phyloP scores from a whole-genome alignment of 2,113 vertebrate species.

The Anhinga rufa region DNA sequence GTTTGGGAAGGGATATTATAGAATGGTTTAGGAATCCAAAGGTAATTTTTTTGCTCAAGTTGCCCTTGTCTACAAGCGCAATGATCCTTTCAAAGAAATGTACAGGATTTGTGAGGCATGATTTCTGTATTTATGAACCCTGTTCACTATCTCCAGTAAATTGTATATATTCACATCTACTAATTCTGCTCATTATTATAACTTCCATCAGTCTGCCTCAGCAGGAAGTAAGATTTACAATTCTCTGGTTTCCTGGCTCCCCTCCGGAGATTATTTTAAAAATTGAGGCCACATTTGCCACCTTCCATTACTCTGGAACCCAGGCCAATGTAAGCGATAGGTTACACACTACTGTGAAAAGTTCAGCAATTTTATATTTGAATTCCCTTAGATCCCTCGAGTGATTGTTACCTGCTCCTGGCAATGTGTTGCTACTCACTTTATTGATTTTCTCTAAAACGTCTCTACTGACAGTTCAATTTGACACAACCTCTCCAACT shows the following conservation, averaged over 20 bases:
- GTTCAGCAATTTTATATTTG: conserved; percentile 44
- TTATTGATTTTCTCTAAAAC: conserved; percentile 18
- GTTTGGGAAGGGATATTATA: conserved; percentile 45
- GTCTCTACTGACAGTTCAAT: not conserved
- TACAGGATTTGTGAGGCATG: not conserved
- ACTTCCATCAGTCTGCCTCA: conserved; percentile 53
- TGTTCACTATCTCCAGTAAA: conserved; percentile 27
- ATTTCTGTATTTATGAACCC: conserved; percentile 32
- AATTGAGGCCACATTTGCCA: conserved; percentile 65
- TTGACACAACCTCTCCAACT: not conserved
- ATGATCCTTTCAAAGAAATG: conserved; percentile 8
- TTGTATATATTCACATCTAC: conserved; percentile 7
- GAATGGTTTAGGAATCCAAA: conserved; percentile 24
- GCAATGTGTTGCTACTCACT: not conserved
- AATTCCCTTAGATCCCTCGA: conserved; percentile 36
- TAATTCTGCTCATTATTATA: conserved; percentile 55
- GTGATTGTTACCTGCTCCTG: conserved; percentile 49
- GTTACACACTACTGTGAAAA: conserved; percentile 25
- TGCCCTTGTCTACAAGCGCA: conserved; percentile 4
- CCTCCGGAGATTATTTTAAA: conserved; percentile 60
- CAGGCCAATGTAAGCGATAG: conserved; percentile 46
- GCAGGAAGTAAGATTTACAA: conserved; percentile 56
- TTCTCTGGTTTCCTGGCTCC: conserved; percentile 63
- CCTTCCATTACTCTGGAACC: conserved; percentile 49
- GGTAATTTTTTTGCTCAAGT: conserved; percentile 11